These are phyloP conservation scores for Cygnus buccinator DNA, from an alignment of 2,113 vertebrate genomes.

Conservation along the genomic window DNA sequence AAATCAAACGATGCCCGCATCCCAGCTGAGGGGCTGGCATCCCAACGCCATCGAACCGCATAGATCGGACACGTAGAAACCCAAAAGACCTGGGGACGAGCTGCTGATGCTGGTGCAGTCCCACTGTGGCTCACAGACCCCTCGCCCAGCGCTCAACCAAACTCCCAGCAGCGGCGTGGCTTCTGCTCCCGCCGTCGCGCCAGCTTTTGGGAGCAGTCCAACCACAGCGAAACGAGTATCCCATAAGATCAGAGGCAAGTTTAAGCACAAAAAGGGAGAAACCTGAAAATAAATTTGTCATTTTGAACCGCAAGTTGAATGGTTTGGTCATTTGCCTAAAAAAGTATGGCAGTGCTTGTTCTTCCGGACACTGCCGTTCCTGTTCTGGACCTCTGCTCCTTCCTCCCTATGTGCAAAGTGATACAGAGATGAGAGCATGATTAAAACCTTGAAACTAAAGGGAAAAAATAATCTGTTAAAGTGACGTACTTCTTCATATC, in stretches of 20 bases:
- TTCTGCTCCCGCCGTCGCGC: not conserved
- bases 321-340: not conserved
- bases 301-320: not conserved
- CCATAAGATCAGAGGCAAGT: not conserved
- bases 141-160: not conserved
- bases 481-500: not conserved
- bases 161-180: not conserved
- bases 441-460: not conserved
- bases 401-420: not conserved
- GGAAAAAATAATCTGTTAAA: not conserved
- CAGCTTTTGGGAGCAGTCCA: not conserved
- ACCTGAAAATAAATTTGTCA: not conserved
- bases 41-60: not conserved
- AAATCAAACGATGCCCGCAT: conserved; percentile 31
- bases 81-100: not conserved
- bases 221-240: not conserved
- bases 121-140: not conserved
- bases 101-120: not conserved
- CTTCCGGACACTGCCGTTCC: not conserved
- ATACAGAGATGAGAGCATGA: not conserved
- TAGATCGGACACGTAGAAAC: not conserved
- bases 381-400: not conserved
- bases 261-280: not conserved
- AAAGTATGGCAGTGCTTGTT: not conserved
- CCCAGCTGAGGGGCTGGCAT: not conserved